Conservation (phyloP, 2,797 vertebrate genomes). For the Pseudocheirus occidentalis region DNA sequence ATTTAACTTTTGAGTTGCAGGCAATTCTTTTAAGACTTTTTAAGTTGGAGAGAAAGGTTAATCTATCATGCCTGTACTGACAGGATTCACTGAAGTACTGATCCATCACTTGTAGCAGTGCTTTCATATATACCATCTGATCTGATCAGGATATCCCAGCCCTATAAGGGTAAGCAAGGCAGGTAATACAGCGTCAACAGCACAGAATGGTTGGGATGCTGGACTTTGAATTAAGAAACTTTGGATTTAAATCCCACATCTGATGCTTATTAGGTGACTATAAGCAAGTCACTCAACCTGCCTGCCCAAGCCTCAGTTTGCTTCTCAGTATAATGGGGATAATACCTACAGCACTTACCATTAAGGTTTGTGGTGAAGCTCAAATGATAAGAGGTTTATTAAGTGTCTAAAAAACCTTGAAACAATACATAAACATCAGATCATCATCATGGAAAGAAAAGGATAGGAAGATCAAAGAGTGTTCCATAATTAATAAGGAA, state of each 20-base stretch:
- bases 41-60: background rate
- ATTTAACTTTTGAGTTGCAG: background rate
- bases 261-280: background rate
- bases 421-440: background rate
- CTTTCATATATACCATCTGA: background rate
- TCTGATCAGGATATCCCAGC: background rate
- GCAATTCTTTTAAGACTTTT: background rate
- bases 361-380: background rate
- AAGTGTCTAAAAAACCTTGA: background rate
- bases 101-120: background rate
- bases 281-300: constrained; percentile 16
- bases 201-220: background rate
- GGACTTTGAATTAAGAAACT: background rate
- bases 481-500: background rate
- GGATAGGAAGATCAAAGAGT: background rate
- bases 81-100: background rate
- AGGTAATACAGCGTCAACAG: background rate
- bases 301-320: background rate
- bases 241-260: constrained; percentile 19
- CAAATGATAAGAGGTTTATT: background rate
- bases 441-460: background rate
- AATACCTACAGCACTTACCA: background rate
- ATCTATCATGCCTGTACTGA: background rate
- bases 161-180: background rate
- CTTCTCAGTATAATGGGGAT: background rate